phyloP scores from a whole-genome alignment of 2,888 invertebrate genomes.

The Stenchaetothrips biformis region DNA sequence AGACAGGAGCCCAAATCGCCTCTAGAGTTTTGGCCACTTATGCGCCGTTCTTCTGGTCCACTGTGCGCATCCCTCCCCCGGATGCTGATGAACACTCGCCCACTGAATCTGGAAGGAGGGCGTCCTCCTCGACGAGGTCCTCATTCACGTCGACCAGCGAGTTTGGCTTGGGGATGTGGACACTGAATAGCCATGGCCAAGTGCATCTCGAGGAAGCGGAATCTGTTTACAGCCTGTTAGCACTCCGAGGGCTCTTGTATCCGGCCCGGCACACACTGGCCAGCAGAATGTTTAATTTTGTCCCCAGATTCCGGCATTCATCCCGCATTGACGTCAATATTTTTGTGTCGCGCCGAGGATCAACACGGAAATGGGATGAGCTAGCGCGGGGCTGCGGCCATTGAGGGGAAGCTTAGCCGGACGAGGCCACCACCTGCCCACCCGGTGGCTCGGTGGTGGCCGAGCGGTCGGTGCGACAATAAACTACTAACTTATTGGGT shows the following conservation, averaged over 20 bases:
- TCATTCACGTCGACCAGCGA: background rate
- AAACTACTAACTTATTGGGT: no score
- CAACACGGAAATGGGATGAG: background rate
- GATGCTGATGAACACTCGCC: no score
- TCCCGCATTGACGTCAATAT: background rate
- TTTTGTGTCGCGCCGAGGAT: background rate
- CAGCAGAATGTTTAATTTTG: background rate
- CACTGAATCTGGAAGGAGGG: background rate
- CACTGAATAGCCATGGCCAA: background rate
- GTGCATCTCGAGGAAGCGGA: background rate
- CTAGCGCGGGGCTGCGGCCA: background rate
- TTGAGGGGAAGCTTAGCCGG: no score
- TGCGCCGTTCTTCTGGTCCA: no score
- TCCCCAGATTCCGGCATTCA: background rate
- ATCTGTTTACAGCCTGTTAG: constrained; percentile 16
- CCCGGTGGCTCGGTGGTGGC: no score
- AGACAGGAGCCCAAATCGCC: no score
- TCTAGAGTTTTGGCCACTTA: no score
- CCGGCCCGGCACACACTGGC: background rate
- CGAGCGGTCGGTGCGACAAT: no score
- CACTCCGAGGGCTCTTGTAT: background rate
- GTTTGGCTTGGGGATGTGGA: background rate
- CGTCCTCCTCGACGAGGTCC: background rate
- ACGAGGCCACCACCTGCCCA: no score
- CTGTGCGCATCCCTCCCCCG: no score